Percentiles rank a stretch among this genome's conserved stretches.
Conservation (phyloP, 2,888 invertebrate genomes). For the Anagyrus pseudococci region DNA sequence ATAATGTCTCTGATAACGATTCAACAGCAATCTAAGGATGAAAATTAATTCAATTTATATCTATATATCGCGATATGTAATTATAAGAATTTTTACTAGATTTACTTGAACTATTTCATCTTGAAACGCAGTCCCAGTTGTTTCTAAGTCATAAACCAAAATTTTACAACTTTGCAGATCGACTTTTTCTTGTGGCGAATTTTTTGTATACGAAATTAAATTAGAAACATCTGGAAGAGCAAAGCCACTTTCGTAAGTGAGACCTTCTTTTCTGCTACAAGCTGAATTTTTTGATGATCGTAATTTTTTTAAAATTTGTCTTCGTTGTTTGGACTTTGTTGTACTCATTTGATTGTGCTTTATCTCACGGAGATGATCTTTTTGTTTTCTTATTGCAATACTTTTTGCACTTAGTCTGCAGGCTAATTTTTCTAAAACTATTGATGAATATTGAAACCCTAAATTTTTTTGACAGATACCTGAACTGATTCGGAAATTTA, state of each 20-base stretch:
- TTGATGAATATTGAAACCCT: slow-evolving; percentile 9
- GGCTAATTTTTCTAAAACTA: neutral
- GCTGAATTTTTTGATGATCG: slow-evolving; percentile 8
- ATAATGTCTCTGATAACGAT: neutral
- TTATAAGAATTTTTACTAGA: neutral
- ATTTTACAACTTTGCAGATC: neutral
- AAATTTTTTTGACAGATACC: slow-evolving; percentile 31
- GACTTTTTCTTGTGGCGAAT: neutral
- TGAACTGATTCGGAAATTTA: slow-evolving; percentile 27
- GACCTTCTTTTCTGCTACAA: neutral
- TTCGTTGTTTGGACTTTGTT: neutral
- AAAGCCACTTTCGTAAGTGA: slow-evolving; percentile 7
- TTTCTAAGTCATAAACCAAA: neutral
- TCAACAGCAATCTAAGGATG: neutral
- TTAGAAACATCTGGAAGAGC: neutral
- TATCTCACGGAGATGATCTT: neutral
- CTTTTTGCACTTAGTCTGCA: neutral
- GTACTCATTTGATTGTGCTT: neutral
- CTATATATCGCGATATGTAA: neutral
- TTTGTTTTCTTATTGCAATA: neutral
- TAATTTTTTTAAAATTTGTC: slow-evolving; percentile 4
- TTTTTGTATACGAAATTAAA: neutral
- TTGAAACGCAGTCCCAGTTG: neutral
- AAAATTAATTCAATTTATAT: neutral
- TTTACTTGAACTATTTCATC: slow-evolving; percentile 2